Evolutionary conservation across 2,888 invertebrate species (phyloP), one percentile per base, ranked within the genome.

Genomic region (Ochropleura leucogaster): DNA sequence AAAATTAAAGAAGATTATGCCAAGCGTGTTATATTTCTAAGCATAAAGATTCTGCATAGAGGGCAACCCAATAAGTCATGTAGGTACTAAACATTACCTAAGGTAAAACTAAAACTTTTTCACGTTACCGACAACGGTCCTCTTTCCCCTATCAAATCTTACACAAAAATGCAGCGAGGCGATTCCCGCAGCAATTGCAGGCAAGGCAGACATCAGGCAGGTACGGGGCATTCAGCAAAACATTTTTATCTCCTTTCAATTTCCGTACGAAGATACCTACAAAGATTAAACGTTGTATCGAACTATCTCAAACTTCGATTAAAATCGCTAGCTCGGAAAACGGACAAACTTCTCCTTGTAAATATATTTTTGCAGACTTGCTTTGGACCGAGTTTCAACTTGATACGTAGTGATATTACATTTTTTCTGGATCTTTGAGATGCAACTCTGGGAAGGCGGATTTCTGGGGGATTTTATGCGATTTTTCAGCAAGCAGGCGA

Each of bases 171-270:
- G 86, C 82, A 85, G 20, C 64, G 74, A 72, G 57, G 75, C 84
- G 66, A 85, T 66, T 72, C 18, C 68, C 55, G 9, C 72, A 62
- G 68, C 73, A 77, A 87, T 86, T 63, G 80, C 74, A 80, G 70
- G 71, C 72, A 57, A 59, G 78, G 74, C 76, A 79, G 81, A 78
- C 69, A 16, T 49, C 53, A n/a, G 74, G 57, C 76, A 84, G 86
- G 74, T 82, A 68, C 74, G 63, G 60, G 68, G 46, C 78, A 82
- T 74, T 73, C 82, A 70, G 83, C 80, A 81, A 80, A 83, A 79
- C 67, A 84, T 88, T 86, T 88, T 84, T 86, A 88, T 87, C 87
- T 87, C 70, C 82, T 88, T 88, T 82, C 88, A 86, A 86, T 87
- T 87, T 87, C 88, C 87, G 76, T 64, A 74, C 68, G 57, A 79